Evolutionary conservation across 2,797 vertebrate species (phyloP).

Genomic region (Platyrinchus mystaceus): DNA sequence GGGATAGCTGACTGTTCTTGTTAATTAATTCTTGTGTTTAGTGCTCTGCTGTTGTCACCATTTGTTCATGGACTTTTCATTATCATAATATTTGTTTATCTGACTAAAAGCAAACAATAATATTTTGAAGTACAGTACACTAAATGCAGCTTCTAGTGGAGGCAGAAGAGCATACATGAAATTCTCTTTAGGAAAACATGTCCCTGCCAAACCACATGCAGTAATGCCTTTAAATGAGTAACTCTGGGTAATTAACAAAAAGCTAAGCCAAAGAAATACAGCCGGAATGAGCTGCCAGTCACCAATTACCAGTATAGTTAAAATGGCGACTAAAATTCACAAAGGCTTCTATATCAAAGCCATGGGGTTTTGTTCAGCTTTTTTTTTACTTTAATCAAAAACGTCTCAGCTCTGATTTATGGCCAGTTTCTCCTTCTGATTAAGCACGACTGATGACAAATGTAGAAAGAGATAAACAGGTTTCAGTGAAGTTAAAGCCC

Average conservation of each 20-base stretch:
- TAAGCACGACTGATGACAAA: not conserved
- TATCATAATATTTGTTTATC: constrained; percentile 73
- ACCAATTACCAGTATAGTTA: constrained; percentile 31
- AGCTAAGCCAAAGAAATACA: constrained; percentile 39
- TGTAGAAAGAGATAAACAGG: not conserved
- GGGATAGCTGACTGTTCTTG: constrained; percentile 52
- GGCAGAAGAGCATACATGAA: constrained; percentile 28
- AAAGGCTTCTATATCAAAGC: not conserved
- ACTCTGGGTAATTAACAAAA: constrained; percentile 49
- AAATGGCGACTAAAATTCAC: not conserved
- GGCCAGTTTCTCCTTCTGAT: not conserved
- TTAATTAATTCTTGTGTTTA: constrained; percentile 72
- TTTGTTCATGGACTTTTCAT: constrained; percentile 69
- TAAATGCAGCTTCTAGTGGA: constrained; percentile 30
- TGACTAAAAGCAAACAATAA: constrained; percentile 70
- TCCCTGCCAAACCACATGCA: constrained; percentile 39
- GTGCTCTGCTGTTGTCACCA: constrained; percentile 61
- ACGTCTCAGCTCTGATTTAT: not conserved
- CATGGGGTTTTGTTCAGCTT: not conserved
- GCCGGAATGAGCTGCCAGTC: constrained; percentile 19
- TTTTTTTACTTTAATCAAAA: not conserved
- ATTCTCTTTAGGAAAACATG: constrained; percentile 10
- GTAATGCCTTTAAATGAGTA: constrained; percentile 5
- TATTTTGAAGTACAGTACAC: constrained; percentile 49
- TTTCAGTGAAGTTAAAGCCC: not conserved